Conservation (phyloP, 2,888 invertebrate species). For the Agonopterix heracliana region DNA sequence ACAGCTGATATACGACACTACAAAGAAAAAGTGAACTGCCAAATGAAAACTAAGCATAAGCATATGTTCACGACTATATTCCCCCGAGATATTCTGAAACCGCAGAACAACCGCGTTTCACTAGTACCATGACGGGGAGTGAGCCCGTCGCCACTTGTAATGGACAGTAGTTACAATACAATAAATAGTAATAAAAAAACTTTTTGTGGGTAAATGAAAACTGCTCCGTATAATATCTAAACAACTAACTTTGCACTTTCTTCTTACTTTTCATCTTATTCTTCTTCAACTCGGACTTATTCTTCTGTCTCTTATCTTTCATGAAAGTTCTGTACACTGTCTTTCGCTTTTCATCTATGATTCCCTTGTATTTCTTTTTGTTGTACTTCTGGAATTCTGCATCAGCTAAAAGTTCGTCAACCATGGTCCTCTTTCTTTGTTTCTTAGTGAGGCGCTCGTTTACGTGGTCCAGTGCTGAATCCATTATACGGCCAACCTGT, state of each 20-base stretch:
- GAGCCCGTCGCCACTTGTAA: too few species aligned
- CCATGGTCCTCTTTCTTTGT: conserved; percentile 91
- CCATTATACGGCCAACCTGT: conserved; percentile 87
- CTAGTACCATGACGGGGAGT: too few species aligned
- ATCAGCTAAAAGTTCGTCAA: conserved; percentile 95
- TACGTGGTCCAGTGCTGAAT: conserved; percentile 92
- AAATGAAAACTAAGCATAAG: too few species aligned
- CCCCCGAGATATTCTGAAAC: too few species aligned
- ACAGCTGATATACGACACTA: too few species aligned
- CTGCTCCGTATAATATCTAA: neutral
- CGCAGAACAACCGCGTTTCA: too few species aligned
- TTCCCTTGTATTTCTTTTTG: conserved; percentile 87
- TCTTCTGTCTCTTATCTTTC: conserved; percentile 83
- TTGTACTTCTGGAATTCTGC: conserved; percentile 89
- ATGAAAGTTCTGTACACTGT: conserved; percentile 84
- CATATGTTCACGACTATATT: too few species aligned
- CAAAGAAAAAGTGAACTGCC: too few species aligned
- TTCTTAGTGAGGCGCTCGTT: conserved; percentile 88
- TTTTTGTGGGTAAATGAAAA: too few species aligned
- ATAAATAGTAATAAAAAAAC: too few species aligned
- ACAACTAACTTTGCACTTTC: conserved; percentile 21
- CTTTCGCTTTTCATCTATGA: conserved; percentile 82
- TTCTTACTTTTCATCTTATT: conserved; percentile 51
- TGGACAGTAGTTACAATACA: too few species aligned
- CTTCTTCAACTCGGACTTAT: conserved; percentile 65